Conservation (phyloP, 2,113 vertebrate species). For the Grallaria varia region DNA sequence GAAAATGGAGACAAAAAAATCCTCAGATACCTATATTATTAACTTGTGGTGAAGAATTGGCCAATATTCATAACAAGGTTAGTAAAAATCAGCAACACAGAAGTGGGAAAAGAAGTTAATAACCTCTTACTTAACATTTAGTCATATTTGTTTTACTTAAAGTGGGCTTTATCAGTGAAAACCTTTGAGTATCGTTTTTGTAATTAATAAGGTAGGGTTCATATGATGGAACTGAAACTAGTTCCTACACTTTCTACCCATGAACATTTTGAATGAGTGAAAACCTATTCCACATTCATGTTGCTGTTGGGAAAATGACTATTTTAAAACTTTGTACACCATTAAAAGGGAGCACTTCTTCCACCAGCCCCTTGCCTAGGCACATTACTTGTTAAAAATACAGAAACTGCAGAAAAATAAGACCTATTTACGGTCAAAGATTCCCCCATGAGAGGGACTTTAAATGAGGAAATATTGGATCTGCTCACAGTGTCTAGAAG, state of each 20-base stretch:
- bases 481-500: not conserved
- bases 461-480: not conserved
- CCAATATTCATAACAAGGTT: not conserved
- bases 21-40: not conserved
- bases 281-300: not conserved
- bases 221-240: not conserved
- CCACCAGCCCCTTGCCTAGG: not conserved
- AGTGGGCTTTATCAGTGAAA: not conserved
- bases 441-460: not conserved
- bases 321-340: not conserved
- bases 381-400: not conserved
- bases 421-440: not conserved
- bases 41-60: not conserved
- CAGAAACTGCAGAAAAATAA: not conserved
- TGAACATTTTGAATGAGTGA: not conserved
- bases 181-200: not conserved
- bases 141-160: not conserved
- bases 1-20: rapidly evolving
- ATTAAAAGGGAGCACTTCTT: not conserved
- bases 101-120: not conserved
- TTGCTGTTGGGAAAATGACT: not conserved
- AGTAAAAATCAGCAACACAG: not conserved
- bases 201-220: not conserved
- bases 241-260: not conserved
- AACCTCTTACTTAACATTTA: not conserved